Base-by-base conservation (phyloP, 2,797 vertebrate genomes). In the Pseudochromis fuscus region DNA sequence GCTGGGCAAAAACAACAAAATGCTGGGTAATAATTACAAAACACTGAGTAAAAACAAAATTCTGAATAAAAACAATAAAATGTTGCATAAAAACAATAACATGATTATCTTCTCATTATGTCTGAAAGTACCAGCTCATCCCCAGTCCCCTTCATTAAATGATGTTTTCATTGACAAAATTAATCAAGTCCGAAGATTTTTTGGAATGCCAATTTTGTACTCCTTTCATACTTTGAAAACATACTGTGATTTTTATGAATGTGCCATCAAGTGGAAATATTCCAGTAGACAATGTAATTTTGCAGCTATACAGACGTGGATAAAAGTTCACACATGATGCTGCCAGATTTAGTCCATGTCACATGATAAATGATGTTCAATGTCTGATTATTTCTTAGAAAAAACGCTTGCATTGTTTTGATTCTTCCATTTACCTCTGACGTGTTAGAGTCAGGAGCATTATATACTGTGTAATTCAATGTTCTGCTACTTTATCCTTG, bases 401-500 rank as follows among this genome's bases (percentile, higher is more conserved):
- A 42, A 56, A 55, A 40, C 23, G 50, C 42, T 25, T 24, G 2
- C 5, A 27, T 2, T 13, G 19, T 27, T 5, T 57, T 42, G 25
- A 55, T 55, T 62, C 42, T 19, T 42, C 40, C 0, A 51, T 66
- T 35, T 76, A 24, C 2, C 23, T 67, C 42, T 13, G 11, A 0
- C 15, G 13, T 30, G 5, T 58, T 40, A 18, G 40, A n/a, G 5
- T 37, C 50, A 44, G 4, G 9, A 25, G 18, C 2, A 30, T 10
- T 60, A 24, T 46, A 12, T 8, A 19, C 19, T 27, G 25, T 16
- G 21, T 45, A 21, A 18, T 75, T 30, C 13, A 5, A 56, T 40
- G 64, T 59, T 40, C 30, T 40, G 37, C 37, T 45, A 15, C 5
- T 71, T 37, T 38, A 11, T 45, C 25, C 31, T 40, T 25, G 7